These are phyloP conservation scores for Vombatus ursinus DNA, from an alignment of 2,113 vertebrate genomes.

Conservation along the genomic window DNA sequence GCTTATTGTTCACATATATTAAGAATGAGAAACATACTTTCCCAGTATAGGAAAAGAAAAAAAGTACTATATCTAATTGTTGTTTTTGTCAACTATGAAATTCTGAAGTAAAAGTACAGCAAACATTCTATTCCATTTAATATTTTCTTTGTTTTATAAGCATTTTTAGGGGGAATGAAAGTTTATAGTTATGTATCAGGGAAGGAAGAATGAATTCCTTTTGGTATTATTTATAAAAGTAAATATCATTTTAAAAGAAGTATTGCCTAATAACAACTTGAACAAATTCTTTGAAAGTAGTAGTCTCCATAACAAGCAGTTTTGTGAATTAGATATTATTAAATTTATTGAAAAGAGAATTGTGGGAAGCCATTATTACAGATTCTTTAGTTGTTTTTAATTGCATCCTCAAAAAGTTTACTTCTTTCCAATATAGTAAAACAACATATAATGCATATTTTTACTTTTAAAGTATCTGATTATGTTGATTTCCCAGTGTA, in stretches of 20 bases:
- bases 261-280: background rate
- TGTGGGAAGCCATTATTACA: background rate
- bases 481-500: background rate
- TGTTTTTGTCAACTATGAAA: background rate
- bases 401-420: background rate
- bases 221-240: background rate
- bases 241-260: background rate
- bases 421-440: background rate
- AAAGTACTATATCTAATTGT: background rate
- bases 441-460: background rate
- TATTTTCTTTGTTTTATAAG: background rate
- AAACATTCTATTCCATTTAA: background rate
- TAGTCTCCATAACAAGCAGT: background rate
- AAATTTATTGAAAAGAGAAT: background rate
- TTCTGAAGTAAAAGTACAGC: background rate
- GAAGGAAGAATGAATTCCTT: background rate
- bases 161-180: background rate
- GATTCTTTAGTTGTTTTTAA: background rate
- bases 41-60: background rate
- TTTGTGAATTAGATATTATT: background rate
- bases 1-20: slow-evolving; percentile 21
- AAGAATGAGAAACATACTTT: background rate
- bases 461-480: background rate
- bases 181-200: background rate
- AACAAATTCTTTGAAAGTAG: background rate